phyloP scores from a whole-genome alignment of 2,888 invertebrate species.

The Coecobrya sp. region DNA sequence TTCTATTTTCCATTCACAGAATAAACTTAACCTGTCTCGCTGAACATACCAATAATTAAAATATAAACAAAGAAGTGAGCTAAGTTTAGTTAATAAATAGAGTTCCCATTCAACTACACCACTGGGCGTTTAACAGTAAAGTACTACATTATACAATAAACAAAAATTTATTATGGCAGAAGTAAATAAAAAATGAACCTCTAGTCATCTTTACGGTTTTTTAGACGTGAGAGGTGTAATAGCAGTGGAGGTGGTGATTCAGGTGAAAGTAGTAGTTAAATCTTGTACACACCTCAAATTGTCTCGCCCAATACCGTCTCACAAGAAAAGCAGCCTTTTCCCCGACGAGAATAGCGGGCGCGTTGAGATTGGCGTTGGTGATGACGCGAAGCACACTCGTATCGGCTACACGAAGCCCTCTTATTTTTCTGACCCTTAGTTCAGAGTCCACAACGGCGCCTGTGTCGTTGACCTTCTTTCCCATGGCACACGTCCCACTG shows the following conservation, averaged over 20 bases:
- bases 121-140: too few species aligned
- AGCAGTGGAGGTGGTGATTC: conserved; percentile 72
- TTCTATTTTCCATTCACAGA: too few species aligned
- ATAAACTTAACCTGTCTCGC: too few species aligned
- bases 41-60: too few species aligned
- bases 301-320: conserved; percentile 79
- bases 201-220: background rate
- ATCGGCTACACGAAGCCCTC: conserved; percentile 82
- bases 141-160: too few species aligned
- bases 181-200: too few species aligned
- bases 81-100: too few species aligned
- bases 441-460: conserved; percentile 83
- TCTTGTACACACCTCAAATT: conserved; percentile 76
- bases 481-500: conserved; percentile 83
- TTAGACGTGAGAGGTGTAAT: conserved; percentile 53
- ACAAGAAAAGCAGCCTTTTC: conserved; percentile 79
- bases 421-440: conserved; percentile 80
- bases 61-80: too few species aligned
- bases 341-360: conserved; percentile 81
- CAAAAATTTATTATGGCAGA: too few species aligned
- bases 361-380: conserved; percentile 84
- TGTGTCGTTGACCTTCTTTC: conserved; percentile 67
- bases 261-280: conserved; percentile 62
- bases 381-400: conserved; percentile 78
- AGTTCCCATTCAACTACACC: too few species aligned